Percentiles rank a stretch among this genome's conserved stretches.
phyloP scores from a whole-genome alignment of 2,113 vertebrate species.

The Nanger granti region DNA sequence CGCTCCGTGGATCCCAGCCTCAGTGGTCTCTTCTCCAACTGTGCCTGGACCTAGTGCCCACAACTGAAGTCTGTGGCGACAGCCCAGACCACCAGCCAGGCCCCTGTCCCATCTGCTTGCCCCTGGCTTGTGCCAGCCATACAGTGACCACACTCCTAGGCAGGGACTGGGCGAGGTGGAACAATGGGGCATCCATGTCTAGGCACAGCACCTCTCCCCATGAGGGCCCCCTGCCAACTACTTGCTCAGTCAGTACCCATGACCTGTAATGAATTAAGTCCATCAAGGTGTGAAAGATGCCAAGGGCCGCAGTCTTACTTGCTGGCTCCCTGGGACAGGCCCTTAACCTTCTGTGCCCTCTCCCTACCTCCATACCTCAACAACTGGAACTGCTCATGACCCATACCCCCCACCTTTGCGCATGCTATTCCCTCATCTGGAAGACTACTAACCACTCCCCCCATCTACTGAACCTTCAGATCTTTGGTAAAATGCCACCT shows the following conservation, averaged over 20 bases:
- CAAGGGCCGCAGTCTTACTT: neutral
- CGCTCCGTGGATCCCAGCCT: neutral
- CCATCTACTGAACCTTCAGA: no score
- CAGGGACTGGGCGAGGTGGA: neutral
- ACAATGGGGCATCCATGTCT: neutral
- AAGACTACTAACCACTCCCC: no score
- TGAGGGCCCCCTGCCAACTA: neutral
- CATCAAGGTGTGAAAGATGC: neutral
- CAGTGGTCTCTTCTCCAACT: no score
- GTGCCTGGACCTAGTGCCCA: neutral
- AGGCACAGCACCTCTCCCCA: neutral
- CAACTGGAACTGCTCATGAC: rapidly evolving
- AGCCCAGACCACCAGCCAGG: neutral
- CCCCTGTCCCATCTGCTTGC: neutral
- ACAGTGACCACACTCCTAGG: neutral
- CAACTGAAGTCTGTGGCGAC: no score
- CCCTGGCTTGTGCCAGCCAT: neutral
- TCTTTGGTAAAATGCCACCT: neutral
- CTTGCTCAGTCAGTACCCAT: neutral
- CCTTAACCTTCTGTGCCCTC: neutral
- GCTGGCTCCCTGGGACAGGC: neutral
- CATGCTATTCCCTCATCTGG: neutral
- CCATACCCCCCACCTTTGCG: rapidly evolving
- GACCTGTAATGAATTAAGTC: neutral
- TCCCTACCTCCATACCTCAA: no score